Evolutionary conservation across 2,888 invertebrate genomes (phyloP).

Genomic region (Melipona beecheii): DNA sequence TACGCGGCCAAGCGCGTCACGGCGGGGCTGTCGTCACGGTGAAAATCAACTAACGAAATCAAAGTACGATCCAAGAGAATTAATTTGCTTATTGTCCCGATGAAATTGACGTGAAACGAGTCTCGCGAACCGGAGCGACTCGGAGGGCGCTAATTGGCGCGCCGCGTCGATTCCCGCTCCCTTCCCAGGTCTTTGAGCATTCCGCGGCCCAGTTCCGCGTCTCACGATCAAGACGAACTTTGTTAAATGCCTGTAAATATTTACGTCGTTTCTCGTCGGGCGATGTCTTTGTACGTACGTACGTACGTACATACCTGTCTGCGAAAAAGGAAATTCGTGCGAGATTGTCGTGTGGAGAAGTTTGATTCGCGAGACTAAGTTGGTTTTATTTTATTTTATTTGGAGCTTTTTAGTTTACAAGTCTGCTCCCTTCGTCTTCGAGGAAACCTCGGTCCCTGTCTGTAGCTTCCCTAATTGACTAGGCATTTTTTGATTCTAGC

Average conservation of each 20-base stretch:
- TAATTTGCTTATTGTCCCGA: slow-evolving; percentile 57
- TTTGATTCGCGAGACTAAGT: no score
- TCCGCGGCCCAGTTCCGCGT: background rate
- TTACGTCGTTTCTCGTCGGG: slow-evolving; percentile 2
- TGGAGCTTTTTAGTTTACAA: no score
- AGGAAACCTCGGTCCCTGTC: no score
- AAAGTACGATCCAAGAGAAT: slow-evolving; percentile 43
- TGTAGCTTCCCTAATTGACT: no score
- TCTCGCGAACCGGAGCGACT: slow-evolving; percentile 3
- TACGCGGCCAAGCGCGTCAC: slow-evolving; percentile 24
- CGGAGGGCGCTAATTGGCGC: slow-evolving; percentile 49
- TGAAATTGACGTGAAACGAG: slow-evolving; percentile 50
- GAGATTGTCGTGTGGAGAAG: background rate
- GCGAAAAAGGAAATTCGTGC: background rate
- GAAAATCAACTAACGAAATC: slow-evolving; percentile 46
- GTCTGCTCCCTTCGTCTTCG: no score
- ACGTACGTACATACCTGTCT: background rate
- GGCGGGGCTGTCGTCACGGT: background rate
- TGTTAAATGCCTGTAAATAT: slow-evolving; percentile 46
- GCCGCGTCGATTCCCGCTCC: slow-evolving; percentile 16
- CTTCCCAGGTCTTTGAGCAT: slow-evolving; percentile 26
- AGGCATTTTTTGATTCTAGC: no score
- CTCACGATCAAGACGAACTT: slow-evolving; percentile 26
- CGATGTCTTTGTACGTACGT: slow-evolving; percentile 10
- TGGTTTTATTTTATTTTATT: no score